Conservation (phyloP, 2,888 invertebrate species). For the Drosophila meridionalis region DNA sequence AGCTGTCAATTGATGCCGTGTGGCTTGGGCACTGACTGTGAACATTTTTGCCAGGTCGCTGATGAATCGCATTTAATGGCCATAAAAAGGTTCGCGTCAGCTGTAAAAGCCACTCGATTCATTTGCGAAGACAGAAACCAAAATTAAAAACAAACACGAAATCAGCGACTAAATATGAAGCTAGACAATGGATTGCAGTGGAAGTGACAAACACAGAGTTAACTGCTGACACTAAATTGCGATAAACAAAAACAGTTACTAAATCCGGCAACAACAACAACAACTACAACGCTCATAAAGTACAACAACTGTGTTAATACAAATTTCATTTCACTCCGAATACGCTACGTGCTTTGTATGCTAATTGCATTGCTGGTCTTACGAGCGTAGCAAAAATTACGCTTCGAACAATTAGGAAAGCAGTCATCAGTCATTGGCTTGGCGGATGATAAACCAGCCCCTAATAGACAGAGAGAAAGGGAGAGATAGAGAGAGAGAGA, state of each 20-base stretch:
- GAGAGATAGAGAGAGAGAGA: not conserved
- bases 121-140: constrained; percentile 18
- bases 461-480: constrained; percentile 2
- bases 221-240: constrained; percentile 22
- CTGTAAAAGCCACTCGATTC: constrained; percentile 46
- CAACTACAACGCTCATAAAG: constrained; percentile 6
- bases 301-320: constrained; percentile 58
- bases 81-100: constrained; percentile 14
- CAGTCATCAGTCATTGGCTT: constrained; percentile 60
- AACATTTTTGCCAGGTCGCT: constrained; percentile 35
- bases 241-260: constrained; percentile 26
- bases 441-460: constrained; percentile 35
- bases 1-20: constrained; percentile 23
- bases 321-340: constrained; percentile 64
- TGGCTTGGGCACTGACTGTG: constrained; percentile 26
- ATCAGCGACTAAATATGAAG: constrained; percentile 14
- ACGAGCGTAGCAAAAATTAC: constrained; percentile 27
- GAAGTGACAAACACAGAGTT: constrained; percentile 6
- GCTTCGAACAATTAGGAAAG: constrained; percentile 59
- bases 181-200: constrained; percentile 25
- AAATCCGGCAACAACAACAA: constrained; percentile 22
- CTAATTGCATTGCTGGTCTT: constrained; percentile 58
- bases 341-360: constrained; percentile 72
- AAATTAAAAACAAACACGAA: not conserved
- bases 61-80: constrained; percentile 43